Conservation (phyloP, 2,113 vertebrate genomes). For the Apistogramma diplotaenia region DNA sequence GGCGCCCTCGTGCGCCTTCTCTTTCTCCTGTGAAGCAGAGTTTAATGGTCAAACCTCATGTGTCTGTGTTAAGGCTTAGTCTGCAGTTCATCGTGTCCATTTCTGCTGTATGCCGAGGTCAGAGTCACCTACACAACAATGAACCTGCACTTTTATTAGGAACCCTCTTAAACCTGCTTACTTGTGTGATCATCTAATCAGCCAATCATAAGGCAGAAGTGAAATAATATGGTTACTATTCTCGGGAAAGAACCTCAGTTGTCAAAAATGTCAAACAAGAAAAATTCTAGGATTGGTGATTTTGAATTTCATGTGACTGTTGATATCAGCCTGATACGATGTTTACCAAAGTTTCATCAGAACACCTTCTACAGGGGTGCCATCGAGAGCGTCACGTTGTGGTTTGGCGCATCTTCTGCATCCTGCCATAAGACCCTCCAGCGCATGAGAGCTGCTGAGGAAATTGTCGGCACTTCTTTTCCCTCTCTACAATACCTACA, state of each 20-base stretch:
- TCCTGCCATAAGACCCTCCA: background rate
- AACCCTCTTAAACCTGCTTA: background rate
- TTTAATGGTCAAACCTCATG: background rate
- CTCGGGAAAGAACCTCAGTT: background rate
- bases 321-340: background rate
- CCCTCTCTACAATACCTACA: too few species aligned
- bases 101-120: background rate
- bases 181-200: background rate
- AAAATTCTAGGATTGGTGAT: background rate
- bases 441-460: too few species aligned
- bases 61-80: background rate
- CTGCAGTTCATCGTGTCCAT: background rate
- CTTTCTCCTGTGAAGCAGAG: conserved; percentile 84
- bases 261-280: background rate
- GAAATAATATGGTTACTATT: background rate
- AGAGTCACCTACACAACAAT: background rate
- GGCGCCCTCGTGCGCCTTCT: conserved; percentile 93
- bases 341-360: background rate
- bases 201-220: background rate
- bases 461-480: too few species aligned
- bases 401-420: too few species aligned
- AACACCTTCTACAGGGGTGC: background rate
- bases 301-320: background rate
- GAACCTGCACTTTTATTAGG: background rate
- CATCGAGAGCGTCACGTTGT: too few species aligned